Base-by-base conservation (phyloP, 2,113 vertebrate genomes). In the Struthio camelus region DNA sequence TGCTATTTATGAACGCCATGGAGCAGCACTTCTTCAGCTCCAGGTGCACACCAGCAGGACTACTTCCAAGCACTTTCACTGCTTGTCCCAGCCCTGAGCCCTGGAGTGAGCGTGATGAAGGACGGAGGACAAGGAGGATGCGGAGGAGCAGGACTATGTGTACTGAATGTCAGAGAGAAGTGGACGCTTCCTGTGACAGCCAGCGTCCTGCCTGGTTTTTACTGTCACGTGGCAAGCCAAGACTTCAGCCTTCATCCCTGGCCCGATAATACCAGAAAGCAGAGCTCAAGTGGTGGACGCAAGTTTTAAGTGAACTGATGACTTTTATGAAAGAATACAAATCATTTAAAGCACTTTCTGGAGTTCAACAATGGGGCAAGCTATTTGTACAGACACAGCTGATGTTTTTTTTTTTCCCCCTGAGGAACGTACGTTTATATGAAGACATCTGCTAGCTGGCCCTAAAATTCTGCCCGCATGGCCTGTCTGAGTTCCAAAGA, bases 371-470 rank as follows among this genome's bases (percentile, higher is more conserved):
- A 81, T 46, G 69, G 16, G 27, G 13, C 50, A 83, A 58, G 64
- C 15, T 46, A 16, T 93, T 93, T 93, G 59, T 84, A 34, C 2
- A 1, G 56, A 51, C 65, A 79, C 34, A 84, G 72, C 14, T 36
- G 30, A 50, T 19, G 30, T 71, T 89, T 58, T 80, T 14, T 38
- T 0, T 58, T 78, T 91, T 89, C 79, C 73, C 24, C 51, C 58
- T 80, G 85, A 61, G 44, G 82, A 78, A 89, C 18, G 9, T 58
- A 93, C 44, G 32, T 87, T 97, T 87, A 80, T 82, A 82, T 81
- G 54, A 92, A 93, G 48, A 89, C 25, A 40, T 91, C 76, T 90
- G 51, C 64, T 76, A 58, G 42, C 61, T 69, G 46, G 25, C 17
- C 48, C 25, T 64, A 72, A 87, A 78, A 16, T 54, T 87, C 81